Conservation (phyloP, 2,113 vertebrate genomes). For the Labeo catla region DNA sequence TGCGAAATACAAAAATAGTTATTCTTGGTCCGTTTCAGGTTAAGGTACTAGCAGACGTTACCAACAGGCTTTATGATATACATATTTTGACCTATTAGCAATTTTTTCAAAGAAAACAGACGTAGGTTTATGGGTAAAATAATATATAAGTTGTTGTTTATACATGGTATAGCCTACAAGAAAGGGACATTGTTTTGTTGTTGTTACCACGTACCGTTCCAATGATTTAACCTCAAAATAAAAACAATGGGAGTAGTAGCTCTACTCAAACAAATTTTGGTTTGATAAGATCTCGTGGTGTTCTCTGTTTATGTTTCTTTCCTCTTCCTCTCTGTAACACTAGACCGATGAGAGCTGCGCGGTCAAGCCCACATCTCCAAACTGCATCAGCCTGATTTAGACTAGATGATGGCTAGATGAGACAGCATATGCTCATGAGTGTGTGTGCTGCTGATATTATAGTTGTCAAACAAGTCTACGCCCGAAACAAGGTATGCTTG, state of each 20-base stretch:
- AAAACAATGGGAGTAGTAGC: background rate
- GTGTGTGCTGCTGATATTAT: background rate
- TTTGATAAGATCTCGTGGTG: background rate
- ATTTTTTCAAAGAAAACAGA: too few species aligned
- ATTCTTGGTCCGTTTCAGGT: background rate
- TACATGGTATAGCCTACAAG: background rate
- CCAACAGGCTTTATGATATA: background rate
- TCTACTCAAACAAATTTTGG: background rate
- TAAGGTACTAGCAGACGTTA: background rate
- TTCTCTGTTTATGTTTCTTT: background rate
- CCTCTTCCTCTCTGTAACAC: slow-evolving; percentile 17
- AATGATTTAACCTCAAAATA: background rate
- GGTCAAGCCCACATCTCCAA: slow-evolving; percentile 28
- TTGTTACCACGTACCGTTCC: background rate
- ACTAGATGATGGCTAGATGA: slow-evolving; percentile 8
- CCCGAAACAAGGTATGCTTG: slow-evolving; percentile 21
- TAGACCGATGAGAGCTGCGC: slow-evolving; percentile 22
- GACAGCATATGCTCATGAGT: background rate
- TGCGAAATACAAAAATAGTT: background rate
- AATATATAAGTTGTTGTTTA: background rate
- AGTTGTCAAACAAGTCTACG: slow-evolving; percentile 33
- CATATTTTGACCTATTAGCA: background rate
- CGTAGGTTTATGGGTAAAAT: background rate
- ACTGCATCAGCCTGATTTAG: slow-evolving; percentile 35
- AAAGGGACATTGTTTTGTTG: background rate